phyloP scores from a whole-genome alignment of 2,888 invertebrate genomes.

The Brachyptera risi region DNA sequence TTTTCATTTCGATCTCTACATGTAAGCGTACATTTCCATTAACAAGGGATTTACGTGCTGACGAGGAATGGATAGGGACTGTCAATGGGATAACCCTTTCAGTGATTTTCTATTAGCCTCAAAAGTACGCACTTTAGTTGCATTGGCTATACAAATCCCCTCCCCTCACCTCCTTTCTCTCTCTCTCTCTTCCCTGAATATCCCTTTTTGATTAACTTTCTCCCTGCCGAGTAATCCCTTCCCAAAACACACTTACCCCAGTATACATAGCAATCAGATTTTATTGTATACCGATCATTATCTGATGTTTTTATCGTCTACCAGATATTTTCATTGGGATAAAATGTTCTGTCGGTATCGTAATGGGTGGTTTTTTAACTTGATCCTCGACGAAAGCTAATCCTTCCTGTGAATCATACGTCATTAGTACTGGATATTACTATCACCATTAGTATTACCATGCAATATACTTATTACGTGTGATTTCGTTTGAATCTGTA shows the following conservation, averaged over 20 bases:
- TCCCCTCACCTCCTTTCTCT: not conserved
- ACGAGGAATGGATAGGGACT: not conserved
- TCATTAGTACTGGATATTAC: too few relatives aligned
- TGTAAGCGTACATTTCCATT: slow-evolving; percentile 4
- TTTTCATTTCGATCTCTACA: too few relatives aligned
- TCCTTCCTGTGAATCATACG: too few relatives aligned
- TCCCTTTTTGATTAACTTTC: too few relatives aligned
- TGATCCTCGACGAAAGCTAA: too few relatives aligned
- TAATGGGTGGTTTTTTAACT: not conserved
- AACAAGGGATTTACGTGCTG: slow-evolving; percentile 3
- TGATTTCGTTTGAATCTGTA: too few relatives aligned
- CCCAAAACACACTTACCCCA: not conserved
- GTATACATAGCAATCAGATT: not conserved
- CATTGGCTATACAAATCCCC: not conserved
- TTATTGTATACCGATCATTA: slow-evolving; percentile 12
- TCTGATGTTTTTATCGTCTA: too few relatives aligned
- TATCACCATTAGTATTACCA: too few relatives aligned
- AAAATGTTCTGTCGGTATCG: not conserved
- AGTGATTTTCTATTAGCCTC: slow-evolving; percentile 14
- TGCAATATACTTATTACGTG: too few relatives aligned
- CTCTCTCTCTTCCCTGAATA: not conserved
- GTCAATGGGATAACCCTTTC: slow-evolving; percentile 8
- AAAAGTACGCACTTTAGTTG: slow-evolving; percentile 6
- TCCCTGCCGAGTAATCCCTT: too few relatives aligned
- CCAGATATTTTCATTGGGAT: not conserved